phyloP scores from a whole-genome alignment of 1,140 invertebrate species.

The Bathynomus jamesi region DNA sequence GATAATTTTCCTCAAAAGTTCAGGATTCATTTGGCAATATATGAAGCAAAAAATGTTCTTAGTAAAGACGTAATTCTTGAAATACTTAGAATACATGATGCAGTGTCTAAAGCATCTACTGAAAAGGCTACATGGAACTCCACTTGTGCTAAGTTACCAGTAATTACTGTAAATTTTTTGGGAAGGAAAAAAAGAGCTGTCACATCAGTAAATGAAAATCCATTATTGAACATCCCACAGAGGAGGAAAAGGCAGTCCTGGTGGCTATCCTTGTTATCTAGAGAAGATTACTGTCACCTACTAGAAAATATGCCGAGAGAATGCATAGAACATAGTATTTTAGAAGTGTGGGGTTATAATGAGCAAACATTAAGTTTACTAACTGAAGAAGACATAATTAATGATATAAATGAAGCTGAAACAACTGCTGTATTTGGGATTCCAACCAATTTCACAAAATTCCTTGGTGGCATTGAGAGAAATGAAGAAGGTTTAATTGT shows the following conservation, averaged over 20 bases:
- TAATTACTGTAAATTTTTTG: conserved; percentile 16
- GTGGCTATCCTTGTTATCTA: not conserved
- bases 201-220: not conserved
- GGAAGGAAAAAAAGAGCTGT: conserved; percentile 19
- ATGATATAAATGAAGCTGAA: conserved; percentile 22
- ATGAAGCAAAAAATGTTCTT: conserved; percentile 59
- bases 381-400: conserved; percentile 24
- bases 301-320: conserved; percentile 15
- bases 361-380: conserved; percentile 11
- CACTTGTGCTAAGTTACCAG: conserved; percentile 27
- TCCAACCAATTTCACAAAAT: conserved; percentile 53
- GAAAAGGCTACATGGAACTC: conserved; percentile 13
- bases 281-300: conserved; percentile 21
- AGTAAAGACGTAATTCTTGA: conserved; percentile 48
- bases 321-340: conserved; percentile 32
- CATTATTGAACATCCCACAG: not conserved
- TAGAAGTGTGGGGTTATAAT: conserved; percentile 35
- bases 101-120: conserved; percentile 17
- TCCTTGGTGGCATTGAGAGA: conserved; percentile 54
- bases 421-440: conserved; percentile 57
- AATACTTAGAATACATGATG: conserved; percentile 39
- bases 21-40: conserved; percentile 53
- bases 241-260: not conserved
- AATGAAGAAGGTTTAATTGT: conserved; percentile 56
- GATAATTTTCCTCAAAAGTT: conserved; percentile 56